Conservation (phyloP, 2,113 vertebrate genomes). For the Enhydra lutris region DNA sequence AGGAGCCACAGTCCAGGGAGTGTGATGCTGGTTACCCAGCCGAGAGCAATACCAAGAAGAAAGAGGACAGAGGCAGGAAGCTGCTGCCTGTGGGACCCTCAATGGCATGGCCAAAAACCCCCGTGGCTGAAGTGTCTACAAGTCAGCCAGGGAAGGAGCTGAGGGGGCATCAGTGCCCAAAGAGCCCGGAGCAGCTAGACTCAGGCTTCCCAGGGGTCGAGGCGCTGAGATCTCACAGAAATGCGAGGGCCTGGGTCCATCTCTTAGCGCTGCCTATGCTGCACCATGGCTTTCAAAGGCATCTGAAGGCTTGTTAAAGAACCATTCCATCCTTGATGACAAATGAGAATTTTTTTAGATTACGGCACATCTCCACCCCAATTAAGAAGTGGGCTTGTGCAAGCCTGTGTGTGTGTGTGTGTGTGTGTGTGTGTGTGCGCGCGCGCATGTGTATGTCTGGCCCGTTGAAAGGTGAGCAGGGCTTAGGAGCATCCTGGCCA, state of each 20-base stretch:
- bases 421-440: accelerated
- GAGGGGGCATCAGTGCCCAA: neutral
- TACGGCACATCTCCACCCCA: neutral
- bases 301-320: neutral
- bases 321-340: neutral
- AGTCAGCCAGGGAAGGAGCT: neutral
- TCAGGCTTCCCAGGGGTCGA: neutral
- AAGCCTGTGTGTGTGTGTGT: accelerated
- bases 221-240: neutral
- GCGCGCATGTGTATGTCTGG: neutral
- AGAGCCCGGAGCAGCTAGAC: neutral
- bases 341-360: neutral
- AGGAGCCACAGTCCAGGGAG: neutral
- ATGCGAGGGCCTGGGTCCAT: accelerated
- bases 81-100: neutral
- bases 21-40: neutral
- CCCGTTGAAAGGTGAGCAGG: neutral
- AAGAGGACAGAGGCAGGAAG: neutral
- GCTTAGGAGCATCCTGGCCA: neutral
- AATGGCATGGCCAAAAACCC: accelerated
- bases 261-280: neutral
- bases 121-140: neutral
- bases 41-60: neutral
- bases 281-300: neutral
- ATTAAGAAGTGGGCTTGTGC: neutral